Percentiles rank a stretch among this genome's conserved stretches.
Evolutionary conservation across 1,140 invertebrate species (phyloP).

Genomic region (Drosophila santomea): DNA sequence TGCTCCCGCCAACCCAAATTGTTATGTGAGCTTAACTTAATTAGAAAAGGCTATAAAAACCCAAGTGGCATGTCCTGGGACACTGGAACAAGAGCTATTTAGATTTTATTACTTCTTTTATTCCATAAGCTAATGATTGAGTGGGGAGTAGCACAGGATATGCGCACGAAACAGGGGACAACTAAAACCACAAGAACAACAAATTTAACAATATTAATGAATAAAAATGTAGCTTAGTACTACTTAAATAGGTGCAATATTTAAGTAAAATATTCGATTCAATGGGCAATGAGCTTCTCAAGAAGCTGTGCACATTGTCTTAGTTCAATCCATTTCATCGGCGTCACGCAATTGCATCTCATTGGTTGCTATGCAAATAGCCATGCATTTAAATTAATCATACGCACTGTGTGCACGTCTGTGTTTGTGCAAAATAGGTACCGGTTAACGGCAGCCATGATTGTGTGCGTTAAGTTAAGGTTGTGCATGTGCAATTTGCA

Average conservation of each 20-base stretch:
- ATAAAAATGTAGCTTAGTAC: no score
- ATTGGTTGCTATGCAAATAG: constrained; percentile 65
- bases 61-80: constrained; percentile 15
- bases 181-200: background rate
- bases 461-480: constrained; percentile 7
- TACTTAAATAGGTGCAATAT: no score
- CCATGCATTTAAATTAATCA: constrained; percentile 82
- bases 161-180: no score
- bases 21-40: constrained; percentile 50
- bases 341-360: constrained; percentile 9
- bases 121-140: constrained; percentile 25
- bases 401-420: constrained; percentile 64
- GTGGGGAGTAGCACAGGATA: background rate
- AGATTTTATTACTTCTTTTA: constrained; percentile 29
- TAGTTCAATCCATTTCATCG: background rate
- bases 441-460: constrained; percentile 40
- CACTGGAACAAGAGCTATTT: constrained; percentile 24
- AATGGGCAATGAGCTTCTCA: background rate
- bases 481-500: constrained; percentile 68
- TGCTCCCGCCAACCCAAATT: constrained; percentile 16
- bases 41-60: constrained; percentile 44
- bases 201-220: no score
- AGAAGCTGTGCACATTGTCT: background rate
- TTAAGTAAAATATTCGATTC: background rate
- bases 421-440: constrained; percentile 27